Conservation (phyloP, 2,888 invertebrate genomes). For the Adela reaumurella region DNA sequence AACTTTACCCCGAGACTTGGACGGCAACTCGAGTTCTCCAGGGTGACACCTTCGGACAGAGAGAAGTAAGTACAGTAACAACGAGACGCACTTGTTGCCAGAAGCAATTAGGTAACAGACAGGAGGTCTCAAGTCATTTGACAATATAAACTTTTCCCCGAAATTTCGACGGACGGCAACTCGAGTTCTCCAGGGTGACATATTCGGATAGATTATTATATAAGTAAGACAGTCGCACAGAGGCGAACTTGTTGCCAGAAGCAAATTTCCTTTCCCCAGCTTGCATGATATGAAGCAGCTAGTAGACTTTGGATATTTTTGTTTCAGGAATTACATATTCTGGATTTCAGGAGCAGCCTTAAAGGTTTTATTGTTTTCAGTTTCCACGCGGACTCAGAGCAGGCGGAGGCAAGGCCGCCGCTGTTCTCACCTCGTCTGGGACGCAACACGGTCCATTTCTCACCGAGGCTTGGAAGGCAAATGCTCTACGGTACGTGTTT, state of each 20-base stretch:
- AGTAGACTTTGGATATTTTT: no score
- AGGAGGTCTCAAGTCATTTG: constrained; percentile 19
- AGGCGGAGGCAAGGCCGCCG: constrained; percentile 19
- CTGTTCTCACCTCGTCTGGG: constrained; percentile 38
- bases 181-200: constrained; percentile 22
- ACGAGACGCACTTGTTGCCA: no score
- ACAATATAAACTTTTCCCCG: constrained; percentile 35
- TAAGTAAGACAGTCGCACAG: no score
- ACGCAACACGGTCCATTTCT: constrained; percentile 25
- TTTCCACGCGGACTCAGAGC: constrained; percentile 21
- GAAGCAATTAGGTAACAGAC: no score
- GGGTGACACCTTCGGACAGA: constrained; percentile 25
- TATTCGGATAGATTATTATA: constrained; percentile 31
- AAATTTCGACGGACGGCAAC: constrained; percentile 29
- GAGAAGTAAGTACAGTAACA: constrained; percentile 33
- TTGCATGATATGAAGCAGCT: no score
- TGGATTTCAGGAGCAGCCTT: no score
- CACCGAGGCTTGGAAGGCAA: constrained; percentile 36
- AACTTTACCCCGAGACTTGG: constrained; percentile 41
- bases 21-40: constrained; percentile 21
- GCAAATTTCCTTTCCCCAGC: no score
- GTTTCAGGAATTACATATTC: no score
- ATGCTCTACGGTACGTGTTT: constrained; percentile 24
- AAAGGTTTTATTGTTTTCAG: no score
- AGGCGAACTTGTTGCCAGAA: no score